These are phyloP conservation scores for Sternarchorhynchus goeldii DNA, from an alignment of 2,797 vertebrate genomes.

Conservation along the genomic window DNA sequence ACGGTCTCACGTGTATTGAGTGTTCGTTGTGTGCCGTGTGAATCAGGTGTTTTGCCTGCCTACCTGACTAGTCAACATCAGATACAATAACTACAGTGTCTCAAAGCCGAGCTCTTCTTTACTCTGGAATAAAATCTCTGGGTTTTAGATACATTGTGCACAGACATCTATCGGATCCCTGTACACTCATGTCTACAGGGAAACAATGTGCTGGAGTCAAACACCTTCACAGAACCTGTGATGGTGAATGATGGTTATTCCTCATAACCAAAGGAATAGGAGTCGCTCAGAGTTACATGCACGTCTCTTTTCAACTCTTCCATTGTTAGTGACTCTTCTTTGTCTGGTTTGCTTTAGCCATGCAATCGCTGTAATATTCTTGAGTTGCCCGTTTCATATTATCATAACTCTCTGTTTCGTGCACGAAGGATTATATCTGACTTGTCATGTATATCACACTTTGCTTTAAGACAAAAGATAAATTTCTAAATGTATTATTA, in stretches of 20 bases:
- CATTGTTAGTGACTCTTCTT: conserved; percentile 4
- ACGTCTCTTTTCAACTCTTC: not conserved
- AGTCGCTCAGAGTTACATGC: not conserved
- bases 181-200: not conserved
- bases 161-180: too few relatives aligned
- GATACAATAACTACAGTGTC: too few relatives aligned
- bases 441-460: conserved; percentile 35
- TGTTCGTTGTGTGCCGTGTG: not conserved
- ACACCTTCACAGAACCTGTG: not conserved
- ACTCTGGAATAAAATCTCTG: too few relatives aligned
- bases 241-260: not conserved
- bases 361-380: not conserved
- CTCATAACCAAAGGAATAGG: not conserved
- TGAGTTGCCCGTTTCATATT: conserved; percentile 23
- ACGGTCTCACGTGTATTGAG: conserved; percentile 31
- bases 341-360: conserved; percentile 25
- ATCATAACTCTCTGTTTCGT: conserved; percentile 59
- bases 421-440: conserved; percentile 35
- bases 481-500: conserved; percentile 28
- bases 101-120: too few relatives aligned
- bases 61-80: not conserved
- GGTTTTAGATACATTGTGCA: too few relatives aligned
- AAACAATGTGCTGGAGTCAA: not conserved
- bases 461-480: conserved; percentile 28
- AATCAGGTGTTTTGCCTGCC: not conserved